A percentile compares a stretch with the other conserved stretches of the same genome.
These are phyloP conservation scores for Pagrus major DNA, from an alignment of 2,113 vertebrate genomes.

Conservation along the genomic window DNA sequence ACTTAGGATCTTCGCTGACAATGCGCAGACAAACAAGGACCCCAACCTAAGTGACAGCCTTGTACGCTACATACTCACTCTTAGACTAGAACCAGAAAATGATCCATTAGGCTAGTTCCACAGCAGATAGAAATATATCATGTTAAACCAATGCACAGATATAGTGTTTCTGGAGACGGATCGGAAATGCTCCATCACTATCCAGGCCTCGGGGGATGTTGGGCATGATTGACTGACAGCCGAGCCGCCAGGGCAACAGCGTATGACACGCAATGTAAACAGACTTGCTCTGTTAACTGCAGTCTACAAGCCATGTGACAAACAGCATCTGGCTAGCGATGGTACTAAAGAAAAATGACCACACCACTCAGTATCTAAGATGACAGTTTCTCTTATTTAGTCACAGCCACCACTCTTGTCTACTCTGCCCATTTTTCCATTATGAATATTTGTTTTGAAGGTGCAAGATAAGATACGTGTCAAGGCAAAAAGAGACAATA, in stretches of 20 bases:
- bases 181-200: conserved; percentile 35
- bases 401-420: not conserved
- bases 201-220: not conserved
- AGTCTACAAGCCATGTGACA: conserved; percentile 38
- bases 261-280: conserved; percentile 35
- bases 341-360: conserved; percentile 15
- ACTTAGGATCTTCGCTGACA: conserved; percentile 7
- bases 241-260: conserved; percentile 13
- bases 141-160: not conserved
- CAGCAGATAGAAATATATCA: not conserved
- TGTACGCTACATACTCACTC: not conserved
- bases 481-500: not conserved
- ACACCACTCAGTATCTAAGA: not conserved
- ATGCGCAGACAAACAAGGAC: conserved; percentile 7
- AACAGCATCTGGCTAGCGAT: conserved; percentile 19
- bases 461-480: not conserved
- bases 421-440: not conserved
- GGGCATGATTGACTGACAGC: conserved; percentile 39
- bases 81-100: not conserved
- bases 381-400: not conserved
- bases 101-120: not conserved
- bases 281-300: conserved; percentile 25
- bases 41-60: not conserved
- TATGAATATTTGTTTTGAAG: not conserved
- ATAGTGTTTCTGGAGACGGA: not conserved